Conservation (phyloP, 1,140 invertebrate genomes). For the Sweltsa coloradensis region DNA sequence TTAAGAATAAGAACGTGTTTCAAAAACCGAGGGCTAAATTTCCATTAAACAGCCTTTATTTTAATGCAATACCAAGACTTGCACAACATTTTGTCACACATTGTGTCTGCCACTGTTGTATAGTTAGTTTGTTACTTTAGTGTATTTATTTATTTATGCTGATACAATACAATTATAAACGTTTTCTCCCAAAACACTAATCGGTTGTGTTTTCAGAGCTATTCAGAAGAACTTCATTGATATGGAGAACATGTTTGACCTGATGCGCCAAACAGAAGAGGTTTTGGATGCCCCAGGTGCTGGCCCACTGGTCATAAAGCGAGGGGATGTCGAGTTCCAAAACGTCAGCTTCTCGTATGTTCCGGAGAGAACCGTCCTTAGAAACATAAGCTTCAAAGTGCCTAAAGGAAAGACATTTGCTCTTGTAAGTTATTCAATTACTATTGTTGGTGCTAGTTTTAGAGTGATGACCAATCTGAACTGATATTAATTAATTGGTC, state of each 20-base stretch:
- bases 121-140: no score
- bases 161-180: no score
- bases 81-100: no score
- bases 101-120: no score
- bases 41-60: no score
- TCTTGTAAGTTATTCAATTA: conserved; percentile 46
- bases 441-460: not conserved
- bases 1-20: no score
- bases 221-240: conserved; percentile 97
- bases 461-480: not conserved
- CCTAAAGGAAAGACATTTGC: conserved; percentile 83
- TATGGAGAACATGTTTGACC: conserved; percentile 99
- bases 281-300: conserved; percentile 71
- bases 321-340: conserved; percentile 74
- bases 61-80: no score
- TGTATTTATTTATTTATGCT: no score
- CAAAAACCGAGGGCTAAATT: no score
- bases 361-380: conserved; percentile 67
- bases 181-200: no score
- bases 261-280: conserved; percentile 77
- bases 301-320: conserved; percentile 49
- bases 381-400: conserved; percentile 76
- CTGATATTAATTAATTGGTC: no score
- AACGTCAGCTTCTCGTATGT: conserved; percentile 84
- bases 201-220: conserved; percentile 43